Conservation (phyloP, 2,113 vertebrate species). For the Athene cunicularia region DNA sequence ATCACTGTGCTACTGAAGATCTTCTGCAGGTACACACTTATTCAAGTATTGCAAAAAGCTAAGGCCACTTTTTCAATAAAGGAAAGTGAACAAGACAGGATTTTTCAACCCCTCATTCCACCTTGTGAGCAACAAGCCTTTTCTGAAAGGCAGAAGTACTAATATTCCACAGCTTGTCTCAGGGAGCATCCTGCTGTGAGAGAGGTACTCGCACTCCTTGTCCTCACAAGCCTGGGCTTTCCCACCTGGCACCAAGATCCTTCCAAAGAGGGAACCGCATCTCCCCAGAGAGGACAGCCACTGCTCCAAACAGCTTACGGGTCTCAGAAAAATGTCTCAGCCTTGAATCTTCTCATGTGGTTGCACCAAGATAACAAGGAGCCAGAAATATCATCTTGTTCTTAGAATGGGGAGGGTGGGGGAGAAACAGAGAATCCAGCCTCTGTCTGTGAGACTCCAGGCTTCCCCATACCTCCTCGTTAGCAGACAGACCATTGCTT, state of each 20-base stretch:
- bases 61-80: slow-evolving; percentile 86
- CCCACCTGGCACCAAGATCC: slow-evolving; percentile 33
- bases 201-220: slow-evolving; percentile 22
- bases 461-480: not conserved
- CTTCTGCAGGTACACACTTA: slow-evolving; percentile 75
- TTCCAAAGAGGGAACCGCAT: slow-evolving; percentile 36
- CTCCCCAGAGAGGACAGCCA: slow-evolving; percentile 32
- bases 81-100: slow-evolving; percentile 73
- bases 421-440: not conserved
- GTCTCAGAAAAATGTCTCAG: slow-evolving; percentile 53
- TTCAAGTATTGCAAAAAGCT: slow-evolving; percentile 89
- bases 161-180: slow-evolving; percentile 56
- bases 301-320: slow-evolving; percentile 11
- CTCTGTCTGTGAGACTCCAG: not conserved
- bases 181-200: slow-evolving; percentile 36
- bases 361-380: not conserved
- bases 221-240: slow-evolving; percentile 56
- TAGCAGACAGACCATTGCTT: not conserved
- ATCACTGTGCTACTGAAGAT: slow-evolving; percentile 77
- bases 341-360: not conserved
- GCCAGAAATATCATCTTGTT: not conserved
- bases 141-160: slow-evolving; percentile 55
- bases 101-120: slow-evolving; percentile 70
- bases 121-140: slow-evolving; percentile 61
- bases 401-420: not conserved